Evolutionary conservation across 2,797 vertebrate genomes (phyloP), one percentile per base, ranked within the genome.

Genomic region (Silurus aristotelis): DNA sequence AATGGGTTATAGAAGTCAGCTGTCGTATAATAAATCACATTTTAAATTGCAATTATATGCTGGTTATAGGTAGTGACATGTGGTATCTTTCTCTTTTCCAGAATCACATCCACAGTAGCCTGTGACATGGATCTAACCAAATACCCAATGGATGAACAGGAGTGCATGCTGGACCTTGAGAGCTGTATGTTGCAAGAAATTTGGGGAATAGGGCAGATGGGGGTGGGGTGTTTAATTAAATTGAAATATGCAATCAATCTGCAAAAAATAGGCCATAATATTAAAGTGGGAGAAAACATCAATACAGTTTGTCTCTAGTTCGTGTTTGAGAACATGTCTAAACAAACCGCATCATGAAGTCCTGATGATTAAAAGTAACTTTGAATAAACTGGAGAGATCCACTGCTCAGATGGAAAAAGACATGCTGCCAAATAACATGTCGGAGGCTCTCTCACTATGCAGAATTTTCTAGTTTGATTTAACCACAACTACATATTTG

Each of bases 51-150:
- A 17, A 10, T 25, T 19, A 58, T 31, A 75, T 25, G 17, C 52
- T 3, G 9, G 3, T 56, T 76, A 52, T 10, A 19, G 17, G 17
- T 25, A 6, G 22, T 73, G 12, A 14, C 6, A 52, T 9, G 14
- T 55, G 43, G 10, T 55, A 46, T 64, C n/a, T 38, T 5, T 83
- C 14, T 86, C 85, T 70, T 68, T 87, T 82, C 27, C 91, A 99
- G 98, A 89, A 97, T 99, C 89, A 99, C 98, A 31, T 98, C 98
- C 1, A 99, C 97, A 0, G 97, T 98, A 90, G 97, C 98, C 15
- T 99, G 98, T 61, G 98, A 99, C 88, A 99, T 99, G 98, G 98
- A 99, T 91, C 95, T 99, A 17, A 98, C 98, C 91, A 99, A 99
- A 89, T 99, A 99, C 25, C 98, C 98, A 0, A 97, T 99, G 98